phyloP scores from a whole-genome alignment of 1,140 invertebrate species.

The Ceratina australensis region DNA sequence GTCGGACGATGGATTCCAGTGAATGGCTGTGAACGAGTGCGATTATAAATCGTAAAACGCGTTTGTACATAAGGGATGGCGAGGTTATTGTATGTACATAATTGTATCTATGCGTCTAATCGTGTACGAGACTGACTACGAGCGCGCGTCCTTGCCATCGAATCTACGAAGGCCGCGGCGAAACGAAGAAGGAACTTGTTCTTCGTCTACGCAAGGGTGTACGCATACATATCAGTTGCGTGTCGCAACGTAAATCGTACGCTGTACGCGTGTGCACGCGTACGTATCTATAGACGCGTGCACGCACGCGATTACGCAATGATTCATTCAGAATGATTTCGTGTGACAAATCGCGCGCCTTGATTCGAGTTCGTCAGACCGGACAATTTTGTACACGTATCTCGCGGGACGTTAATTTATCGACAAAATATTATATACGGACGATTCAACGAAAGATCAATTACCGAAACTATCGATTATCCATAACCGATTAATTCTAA shows the following conservation, averaged over 20 bases:
- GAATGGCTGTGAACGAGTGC: constrained; percentile 18
- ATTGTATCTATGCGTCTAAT: not conserved
- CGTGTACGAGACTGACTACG: not conserved
- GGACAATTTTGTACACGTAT: not conserved
- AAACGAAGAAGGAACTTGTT: not conserved
- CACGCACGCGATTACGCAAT: not conserved
- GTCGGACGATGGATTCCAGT: not conserved
- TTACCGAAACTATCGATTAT: not conserved
- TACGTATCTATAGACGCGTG: not conserved
- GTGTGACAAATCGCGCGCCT: not conserved
- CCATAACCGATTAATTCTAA: constrained; percentile 1
- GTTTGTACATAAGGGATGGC: not conserved
- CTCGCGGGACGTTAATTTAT: not conserved
- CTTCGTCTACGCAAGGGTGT: not conserved
- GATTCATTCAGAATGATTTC: constrained; percentile 14
- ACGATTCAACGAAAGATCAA: not conserved
- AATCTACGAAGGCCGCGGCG: not conserved
- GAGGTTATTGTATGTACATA: too few species aligned
- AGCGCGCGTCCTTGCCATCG: not conserved
- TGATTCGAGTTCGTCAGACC: not conserved
- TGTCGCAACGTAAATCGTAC: not conserved
- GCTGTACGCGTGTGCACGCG: not conserved
- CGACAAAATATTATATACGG: too few species aligned
- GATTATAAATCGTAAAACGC: not conserved
- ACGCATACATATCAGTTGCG: not conserved